These are phyloP conservation scores for Lemur catta DNA, from an alignment of 2,797 vertebrate species.

Conservation along the genomic window DNA sequence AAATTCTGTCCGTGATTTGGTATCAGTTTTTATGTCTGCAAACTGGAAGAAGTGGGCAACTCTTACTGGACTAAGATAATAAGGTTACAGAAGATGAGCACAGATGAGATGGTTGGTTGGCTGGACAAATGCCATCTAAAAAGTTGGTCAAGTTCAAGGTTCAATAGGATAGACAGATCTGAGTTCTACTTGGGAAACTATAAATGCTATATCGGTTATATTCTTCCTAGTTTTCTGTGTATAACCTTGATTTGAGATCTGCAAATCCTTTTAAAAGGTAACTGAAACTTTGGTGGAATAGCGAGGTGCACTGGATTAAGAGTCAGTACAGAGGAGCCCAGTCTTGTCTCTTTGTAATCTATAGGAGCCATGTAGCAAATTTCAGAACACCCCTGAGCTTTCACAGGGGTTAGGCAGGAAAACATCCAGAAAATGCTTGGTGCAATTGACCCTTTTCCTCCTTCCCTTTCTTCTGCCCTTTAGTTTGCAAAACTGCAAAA, in stretches of 20 bases:
- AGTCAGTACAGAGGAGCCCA: no score
- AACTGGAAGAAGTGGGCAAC: neutral
- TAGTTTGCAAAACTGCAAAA: neutral
- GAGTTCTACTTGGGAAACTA: neutral
- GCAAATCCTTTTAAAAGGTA: neutral
- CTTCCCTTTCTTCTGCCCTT: neutral
- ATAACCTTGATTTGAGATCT: neutral
- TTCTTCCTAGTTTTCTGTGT: neutral
- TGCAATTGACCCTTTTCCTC: neutral
- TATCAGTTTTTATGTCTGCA: neutral
- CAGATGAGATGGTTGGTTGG: neutral
- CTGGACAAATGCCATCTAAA: neutral
- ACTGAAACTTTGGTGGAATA: neutral
- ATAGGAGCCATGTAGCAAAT: neutral
- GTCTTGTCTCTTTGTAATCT: neutral
- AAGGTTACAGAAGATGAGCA: neutral
- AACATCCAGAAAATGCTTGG: neutral
- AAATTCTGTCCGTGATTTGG: neutral
- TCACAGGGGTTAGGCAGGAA: neutral
- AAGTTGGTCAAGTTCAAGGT: neutral
- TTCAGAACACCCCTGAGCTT: neutral
- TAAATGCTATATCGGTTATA: neutral
- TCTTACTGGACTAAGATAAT: no score
- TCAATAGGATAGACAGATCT: neutral
- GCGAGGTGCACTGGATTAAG: neutral